These are phyloP conservation scores for Otolemur garnettii DNA, from an alignment of 2,113 vertebrate species.

Conservation along the genomic window DNA sequence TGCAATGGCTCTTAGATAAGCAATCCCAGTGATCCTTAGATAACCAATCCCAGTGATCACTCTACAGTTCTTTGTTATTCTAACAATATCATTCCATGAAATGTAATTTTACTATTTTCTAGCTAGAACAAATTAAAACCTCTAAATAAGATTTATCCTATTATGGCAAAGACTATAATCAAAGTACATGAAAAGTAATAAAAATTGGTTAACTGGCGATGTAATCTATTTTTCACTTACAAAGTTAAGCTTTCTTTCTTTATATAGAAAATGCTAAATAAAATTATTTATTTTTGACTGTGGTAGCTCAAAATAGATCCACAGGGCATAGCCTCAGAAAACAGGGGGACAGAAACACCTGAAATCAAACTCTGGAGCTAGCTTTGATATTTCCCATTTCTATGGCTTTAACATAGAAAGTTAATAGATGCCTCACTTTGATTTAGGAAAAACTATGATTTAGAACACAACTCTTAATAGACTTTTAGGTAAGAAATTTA, in stretches of 20 bases:
- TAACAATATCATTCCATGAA: constrained; percentile 11
- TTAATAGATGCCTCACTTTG: constrained; percentile 33
- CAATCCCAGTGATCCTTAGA: background rate
- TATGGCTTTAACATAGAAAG: constrained; percentile 29
- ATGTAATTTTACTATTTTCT: constrained; percentile 27
- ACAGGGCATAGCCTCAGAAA: background rate
- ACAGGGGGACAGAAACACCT: background rate
- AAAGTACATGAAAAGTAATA: constrained; percentile 31
- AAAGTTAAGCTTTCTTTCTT: constrained; percentile 7
- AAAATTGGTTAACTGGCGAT: background rate
- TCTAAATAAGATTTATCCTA: background rate
- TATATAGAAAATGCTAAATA: constrained; percentile 34
- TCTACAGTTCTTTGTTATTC: background rate
- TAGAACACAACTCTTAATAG: constrained; percentile 32
- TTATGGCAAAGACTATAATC: background rate
- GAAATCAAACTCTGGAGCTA: background rate
- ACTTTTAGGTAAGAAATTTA: constrained; percentile 31
- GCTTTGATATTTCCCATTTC: background rate
- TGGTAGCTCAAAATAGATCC: constrained; percentile 42
- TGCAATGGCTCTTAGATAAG: background rate
- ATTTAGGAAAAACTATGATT: constrained; percentile 17
- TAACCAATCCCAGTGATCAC: background rate
- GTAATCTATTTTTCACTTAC: constrained; percentile 43
- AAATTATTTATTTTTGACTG: constrained; percentile 46
- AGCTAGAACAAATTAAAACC: constrained; percentile 20